phyloP scores from a whole-genome alignment of 2,113 vertebrate species.

The Protobothrops mucrosquamatus region DNA sequence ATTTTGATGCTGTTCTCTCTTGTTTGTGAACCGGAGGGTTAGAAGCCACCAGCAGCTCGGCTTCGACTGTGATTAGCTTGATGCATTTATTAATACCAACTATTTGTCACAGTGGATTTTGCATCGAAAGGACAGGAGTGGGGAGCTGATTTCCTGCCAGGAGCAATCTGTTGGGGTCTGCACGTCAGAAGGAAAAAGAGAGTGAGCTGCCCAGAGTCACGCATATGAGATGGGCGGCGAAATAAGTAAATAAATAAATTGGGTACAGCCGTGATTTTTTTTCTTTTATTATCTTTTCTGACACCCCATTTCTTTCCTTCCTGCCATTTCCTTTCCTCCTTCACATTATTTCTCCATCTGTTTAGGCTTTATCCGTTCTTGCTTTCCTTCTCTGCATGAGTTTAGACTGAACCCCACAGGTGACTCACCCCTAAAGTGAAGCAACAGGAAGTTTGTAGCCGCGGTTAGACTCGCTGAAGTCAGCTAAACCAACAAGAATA shows the following conservation, averaged over 20 bases:
- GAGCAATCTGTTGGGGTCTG: background rate
- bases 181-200: background rate
- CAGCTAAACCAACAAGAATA: conserved; percentile 47
- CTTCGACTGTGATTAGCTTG: background rate
- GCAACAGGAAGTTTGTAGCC: conserved; percentile 26
- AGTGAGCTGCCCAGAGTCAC: background rate
- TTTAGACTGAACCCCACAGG: background rate
- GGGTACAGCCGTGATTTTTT: background rate
- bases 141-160: background rate
- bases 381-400: background rate
- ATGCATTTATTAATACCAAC: background rate
- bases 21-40: background rate
- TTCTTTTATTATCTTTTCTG: background rate
- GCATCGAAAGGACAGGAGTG: background rate
- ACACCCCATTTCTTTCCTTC: background rate
- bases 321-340: background rate
- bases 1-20: background rate
- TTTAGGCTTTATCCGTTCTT: background rate
- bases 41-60: background rate
- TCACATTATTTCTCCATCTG: background rate
- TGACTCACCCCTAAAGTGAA: background rate
- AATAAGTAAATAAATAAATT: background rate
- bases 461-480: background rate
- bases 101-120: background rate
- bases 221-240: background rate